Percentiles rank a stretch among this genome's conserved stretches.
phyloP scores from a whole-genome alignment of 2,797 vertebrate species.

The Coregonus suidteri region DNA sequence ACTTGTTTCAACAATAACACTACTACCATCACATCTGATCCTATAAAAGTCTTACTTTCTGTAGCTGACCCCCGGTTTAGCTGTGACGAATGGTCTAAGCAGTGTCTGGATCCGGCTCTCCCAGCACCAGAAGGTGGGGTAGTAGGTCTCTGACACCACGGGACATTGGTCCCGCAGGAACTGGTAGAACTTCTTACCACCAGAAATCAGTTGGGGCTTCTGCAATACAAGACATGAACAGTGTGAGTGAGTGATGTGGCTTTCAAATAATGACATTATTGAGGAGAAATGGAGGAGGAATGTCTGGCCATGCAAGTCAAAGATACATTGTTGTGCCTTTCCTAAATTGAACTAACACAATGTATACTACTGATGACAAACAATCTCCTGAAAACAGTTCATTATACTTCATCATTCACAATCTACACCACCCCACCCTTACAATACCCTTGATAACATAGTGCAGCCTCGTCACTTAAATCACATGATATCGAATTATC shows the following conservation, averaged over 20 bases:
- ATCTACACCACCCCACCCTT: too few relatives aligned
- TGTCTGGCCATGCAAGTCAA: too few relatives aligned
- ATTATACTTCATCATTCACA: too few relatives aligned
- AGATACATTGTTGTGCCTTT: too few relatives aligned
- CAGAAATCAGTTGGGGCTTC: conserved; percentile 94
- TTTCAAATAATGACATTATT: background rate
- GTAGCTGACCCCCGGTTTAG: conserved; percentile 89
- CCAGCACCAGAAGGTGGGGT: conserved; percentile 98
- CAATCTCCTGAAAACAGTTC: too few relatives aligned
- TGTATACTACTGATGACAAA: too few relatives aligned
- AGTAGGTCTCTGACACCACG: conserved; percentile 95
- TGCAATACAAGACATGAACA: conserved; percentile 61
- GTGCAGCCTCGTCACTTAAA: background rate
- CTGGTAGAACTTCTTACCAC: conserved; percentile 87
- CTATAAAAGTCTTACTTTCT: conserved; percentile 84
- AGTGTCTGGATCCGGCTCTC: conserved; percentile 94
- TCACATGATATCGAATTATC: background rate
- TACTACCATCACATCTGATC: background rate
- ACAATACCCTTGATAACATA: background rate
- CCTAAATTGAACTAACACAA: too few relatives aligned
- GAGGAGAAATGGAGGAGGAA: too few relatives aligned
- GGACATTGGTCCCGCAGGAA: conserved; percentile 94
- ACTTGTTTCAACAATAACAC: too few relatives aligned
- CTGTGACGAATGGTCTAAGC: conserved; percentile 93
- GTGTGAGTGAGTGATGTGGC: background rate